Percentiles rank a stretch among this genome's conserved stretches.
Evolutionary conservation across 2,888 invertebrate species (phyloP).

Genomic region (Sipha maydis): DNA sequence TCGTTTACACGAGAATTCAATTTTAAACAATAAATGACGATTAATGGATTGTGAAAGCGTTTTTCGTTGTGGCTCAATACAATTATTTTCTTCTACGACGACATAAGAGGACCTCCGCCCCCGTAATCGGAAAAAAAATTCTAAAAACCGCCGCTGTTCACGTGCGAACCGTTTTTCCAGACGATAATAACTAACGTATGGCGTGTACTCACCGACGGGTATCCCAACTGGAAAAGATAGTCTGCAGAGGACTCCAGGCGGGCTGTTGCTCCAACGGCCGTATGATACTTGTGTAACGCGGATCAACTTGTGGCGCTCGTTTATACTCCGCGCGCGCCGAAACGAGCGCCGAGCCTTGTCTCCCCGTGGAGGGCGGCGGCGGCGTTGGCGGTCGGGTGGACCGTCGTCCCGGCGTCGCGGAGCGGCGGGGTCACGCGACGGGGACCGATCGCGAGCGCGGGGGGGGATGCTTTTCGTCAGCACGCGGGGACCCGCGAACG

Average conservation of each 20-base stretch:
- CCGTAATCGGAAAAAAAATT: too few relatives aligned
- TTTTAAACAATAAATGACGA: too few relatives aligned
- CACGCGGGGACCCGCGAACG: background rate
- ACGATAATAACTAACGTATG: too few relatives aligned
- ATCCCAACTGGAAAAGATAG: background rate
- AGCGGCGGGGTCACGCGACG: background rate
- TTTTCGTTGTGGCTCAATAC: too few relatives aligned
- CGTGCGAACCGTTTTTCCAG: too few relatives aligned
- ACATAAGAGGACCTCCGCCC: too few relatives aligned
- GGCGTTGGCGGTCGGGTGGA: background rate
- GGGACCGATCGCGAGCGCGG: background rate
- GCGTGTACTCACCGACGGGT: background rate
- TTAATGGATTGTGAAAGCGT: too few relatives aligned
- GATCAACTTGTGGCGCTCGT: slow-evolving; percentile 62
- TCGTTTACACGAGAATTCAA: too few relatives aligned
- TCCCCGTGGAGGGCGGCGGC: background rate
- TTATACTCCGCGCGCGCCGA: slow-evolving; percentile 54
- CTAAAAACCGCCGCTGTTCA: too few relatives aligned
- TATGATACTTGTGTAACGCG: slow-evolving; percentile 50
- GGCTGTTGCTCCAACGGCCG: slow-evolving; percentile 60
- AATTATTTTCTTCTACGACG: too few relatives aligned
- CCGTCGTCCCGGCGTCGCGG: background rate
- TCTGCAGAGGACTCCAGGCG: background rate
- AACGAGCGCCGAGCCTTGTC: background rate
- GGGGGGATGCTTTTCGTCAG: slow-evolving; percentile 27